Base-by-base conservation (phyloP, 1,140 invertebrate genomes). In the Nomia melanderi region DNA sequence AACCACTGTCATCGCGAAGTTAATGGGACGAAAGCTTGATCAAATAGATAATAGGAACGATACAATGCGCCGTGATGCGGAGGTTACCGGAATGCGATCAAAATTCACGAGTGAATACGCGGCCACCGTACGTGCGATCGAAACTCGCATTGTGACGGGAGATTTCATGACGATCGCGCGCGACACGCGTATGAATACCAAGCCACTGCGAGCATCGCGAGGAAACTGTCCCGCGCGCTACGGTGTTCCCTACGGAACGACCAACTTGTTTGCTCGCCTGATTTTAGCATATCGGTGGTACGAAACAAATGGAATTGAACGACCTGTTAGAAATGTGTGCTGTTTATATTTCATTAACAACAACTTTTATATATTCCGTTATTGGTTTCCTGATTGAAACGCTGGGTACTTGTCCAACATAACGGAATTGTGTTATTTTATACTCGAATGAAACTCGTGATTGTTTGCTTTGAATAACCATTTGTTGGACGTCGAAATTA, bases 51-150 rank as follows among this genome's bases (percentile, higher is more conserved):
- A 63, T 33, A 23, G 20, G 39, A 27, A 14, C 50, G 63, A 29
- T 41, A 54, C 27, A 36, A 36, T 36, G 14, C 71, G 27, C 31
- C 9, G 14, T 31, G 27, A 29, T 25, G 27, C 25, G 9, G 7
- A 20, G 36, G 20, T 65, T 54, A 41, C 20, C 27, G 47, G 53
- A 36, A 23, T n/a, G 20, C 23, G 50, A 65, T 74, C 33, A 74
- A 54, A 74, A 74, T 74, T 74, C 71, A 74, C 33, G 60, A 74
- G 25, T 33, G 59, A 63, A 63, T 60, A 60, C 20, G 57, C 33
- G 33, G 33, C 31, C 31, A n/a, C 31, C n/a, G 57, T 60, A 60
- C 8, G 59, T 29, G 31, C 31, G n/a, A 73, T 64, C n/a, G 44
- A 53, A 64, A 36, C 23, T 53, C 31, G 14, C 44, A 47, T 73